Base-by-base conservation (phyloP, 2,888 invertebrate genomes). In the Andrena haemorrhoa region DNA sequence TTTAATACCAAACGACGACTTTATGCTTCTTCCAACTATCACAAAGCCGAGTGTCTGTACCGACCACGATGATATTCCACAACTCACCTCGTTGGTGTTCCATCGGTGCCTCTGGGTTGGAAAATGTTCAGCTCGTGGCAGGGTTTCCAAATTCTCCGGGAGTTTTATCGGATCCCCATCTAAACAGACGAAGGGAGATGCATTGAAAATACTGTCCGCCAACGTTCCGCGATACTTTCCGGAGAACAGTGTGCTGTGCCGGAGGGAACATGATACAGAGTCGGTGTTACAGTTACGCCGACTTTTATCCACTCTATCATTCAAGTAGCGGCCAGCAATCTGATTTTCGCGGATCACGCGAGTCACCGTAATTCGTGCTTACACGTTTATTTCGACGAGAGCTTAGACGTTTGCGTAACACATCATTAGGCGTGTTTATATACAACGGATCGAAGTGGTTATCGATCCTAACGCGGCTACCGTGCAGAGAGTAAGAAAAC, bases 41-140 rank as follows among this genome's bases (percentile, higher is more conserved):
- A 0, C 0, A 53, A 77, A 77, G 70, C 69, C 12, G 49, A 41
- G 16, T 70, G 4, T 8, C 3, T 12, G 12, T 12, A n/a, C 16
- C 16, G 31, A 26, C 16, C 8, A 0, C 10, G 33, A 49, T 58
- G 60, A 35, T 33, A 26, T 75, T 23, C 61, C 23, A 23, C 4
- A 26, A 89, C 96, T 95, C 94, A 98, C 99, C 97, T 99, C 99
- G 96, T 99, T 99, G 94, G 98, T 99, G 97, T 99, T 99, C 99
- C 99, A 99, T 91, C 98, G 97, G 95, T 99, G 98, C 94, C 98
- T 95, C 94, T 98, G 98, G 90, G 97, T 97, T 87, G 98, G 98
- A 95, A 99, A 98, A 94, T 98, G 98, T 94, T 98, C 98, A 85
- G 98, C 98, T 92, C 98, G 96, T 90, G 98, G 98, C 94, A 99